Evolutionary conservation across 1,140 invertebrate genomes (phyloP).

Genomic region (Lasioglossum baleicum): DNA sequence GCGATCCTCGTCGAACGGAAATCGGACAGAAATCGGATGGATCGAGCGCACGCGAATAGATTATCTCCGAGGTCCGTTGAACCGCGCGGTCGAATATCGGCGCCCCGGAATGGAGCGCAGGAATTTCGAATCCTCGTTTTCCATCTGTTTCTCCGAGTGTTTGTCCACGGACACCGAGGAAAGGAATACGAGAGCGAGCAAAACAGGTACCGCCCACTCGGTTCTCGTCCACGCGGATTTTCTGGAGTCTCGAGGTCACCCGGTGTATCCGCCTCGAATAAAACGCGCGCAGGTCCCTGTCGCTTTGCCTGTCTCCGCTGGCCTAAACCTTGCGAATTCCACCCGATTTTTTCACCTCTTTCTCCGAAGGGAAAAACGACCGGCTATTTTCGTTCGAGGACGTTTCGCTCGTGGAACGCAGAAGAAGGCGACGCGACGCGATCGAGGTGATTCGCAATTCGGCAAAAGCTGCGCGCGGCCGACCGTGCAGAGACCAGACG

Average conservation of each 20-base stretch:
- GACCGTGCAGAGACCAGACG: too few species aligned
- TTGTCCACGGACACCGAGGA: slow-evolving; percentile 33
- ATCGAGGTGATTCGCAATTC: neutral
- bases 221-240: slow-evolving; percentile 63
- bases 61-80: slow-evolving; percentile 8
- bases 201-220: slow-evolving; percentile 67
- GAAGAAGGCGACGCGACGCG: neutral
- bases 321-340: slow-evolving; percentile 30
- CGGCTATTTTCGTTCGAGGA: slow-evolving; percentile 15
- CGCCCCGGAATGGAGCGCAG: too few species aligned
- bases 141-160: neutral
- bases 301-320: slow-evolving; percentile 11
- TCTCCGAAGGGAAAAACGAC: neutral
- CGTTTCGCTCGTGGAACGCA: too few species aligned
- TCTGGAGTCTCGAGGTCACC: slow-evolving; percentile 69
- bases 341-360: neutral
- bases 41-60: neutral
- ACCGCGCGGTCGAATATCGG: neutral
- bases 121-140: slow-evolving; percentile 3
- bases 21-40: neutral
- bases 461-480: neutral
- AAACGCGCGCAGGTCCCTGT: slow-evolving; percentile 31
- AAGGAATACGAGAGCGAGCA: slow-evolving; percentile 47
- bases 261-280: slow-evolving; percentile 59
- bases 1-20: too few species aligned